Percentiles rank a stretch among this genome's conserved stretches.
phyloP scores from a whole-genome alignment of 23 tunicate genomes.

The Trididemnum clinides region DNA sequence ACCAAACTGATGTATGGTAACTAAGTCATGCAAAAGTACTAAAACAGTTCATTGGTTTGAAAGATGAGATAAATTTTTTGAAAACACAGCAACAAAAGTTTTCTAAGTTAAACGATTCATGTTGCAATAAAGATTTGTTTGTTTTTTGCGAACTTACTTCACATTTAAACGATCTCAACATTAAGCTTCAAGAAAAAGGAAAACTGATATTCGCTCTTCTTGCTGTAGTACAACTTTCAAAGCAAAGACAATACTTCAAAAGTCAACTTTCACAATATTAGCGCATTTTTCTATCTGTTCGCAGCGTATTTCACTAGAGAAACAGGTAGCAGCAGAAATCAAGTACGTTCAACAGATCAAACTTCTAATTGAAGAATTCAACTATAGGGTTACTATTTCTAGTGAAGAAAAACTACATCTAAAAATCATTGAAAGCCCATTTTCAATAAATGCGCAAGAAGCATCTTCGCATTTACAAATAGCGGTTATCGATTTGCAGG shows the following conservation, averaged over 20 bases:
- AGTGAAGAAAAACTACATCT: no score
- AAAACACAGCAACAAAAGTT: conserved; percentile 11
- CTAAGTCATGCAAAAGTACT: conserved; percentile 27
- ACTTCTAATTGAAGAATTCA: no score
- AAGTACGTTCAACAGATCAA: no score
- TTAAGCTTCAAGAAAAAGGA: conserved; percentile 30
- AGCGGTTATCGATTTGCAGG: no score
- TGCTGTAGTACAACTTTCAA: conserved; percentile 14
- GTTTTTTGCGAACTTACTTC: conserved; percentile 19
- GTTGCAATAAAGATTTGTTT: conserved; percentile 22
- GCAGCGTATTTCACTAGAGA: background rate
- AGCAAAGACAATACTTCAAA: conserved; percentile 15
- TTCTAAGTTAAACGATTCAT: conserved; percentile 6
- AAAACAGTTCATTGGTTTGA: conserved; percentile 21
- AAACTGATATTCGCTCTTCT: conserved; percentile 1
- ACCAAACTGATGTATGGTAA: conserved; percentile 21
- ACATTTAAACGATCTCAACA: conserved; percentile 15
- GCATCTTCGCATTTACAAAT: no score
- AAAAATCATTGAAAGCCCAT: no score
- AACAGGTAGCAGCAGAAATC: background rate
- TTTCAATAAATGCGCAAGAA: no score
- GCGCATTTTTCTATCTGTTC: background rate
- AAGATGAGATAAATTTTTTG: conserved; percentile 25
- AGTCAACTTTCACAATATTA: conserved; percentile 19
- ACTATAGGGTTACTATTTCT: no score